Base-by-base conservation (phyloP, 2,888 invertebrate genomes). In the Cheilosia impressa region DNA sequence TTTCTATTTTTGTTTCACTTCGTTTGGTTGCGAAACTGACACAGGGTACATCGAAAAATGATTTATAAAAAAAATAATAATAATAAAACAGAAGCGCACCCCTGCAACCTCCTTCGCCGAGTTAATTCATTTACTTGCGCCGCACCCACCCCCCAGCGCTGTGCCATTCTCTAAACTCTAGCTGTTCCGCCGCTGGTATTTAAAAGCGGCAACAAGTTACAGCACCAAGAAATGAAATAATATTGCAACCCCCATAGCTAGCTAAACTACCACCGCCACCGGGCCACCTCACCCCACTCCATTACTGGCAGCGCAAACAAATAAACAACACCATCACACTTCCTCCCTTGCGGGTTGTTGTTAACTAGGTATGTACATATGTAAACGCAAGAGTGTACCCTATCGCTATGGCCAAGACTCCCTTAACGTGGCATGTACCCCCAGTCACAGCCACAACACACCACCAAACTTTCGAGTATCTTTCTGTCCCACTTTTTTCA, bases 131-230 rank as follows among this genome's bases (percentile, higher is more conserved):
- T 57, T 75, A 65, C 50, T 73, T 55, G 47, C 57, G 65, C 24
- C 57, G 65, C 24, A 24, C 34, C 62, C 63, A 65, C 13, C 55
- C 73, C 27, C 24, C 62, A 22, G 22, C 60, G 10, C 31, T n/a
- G 1, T 31, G 31, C 24, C 22, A 24, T 38, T 38, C 19, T 27
- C 15, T 62, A 22, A 27, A 31, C 63, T 62, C 27, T 34, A 10
- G 34, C 2, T 43, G 41, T 62, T 34, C 47, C 10, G 22, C 31
- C 27, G 22, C 19, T 60, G 38, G 57, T 55, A 50, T 58, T 50
- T 38, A 57, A 19, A 57, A 65, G 66, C 66, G 76, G 76, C 76
- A 76, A 76, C 77, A 77, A 77, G 77, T 77, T 69, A 77, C 34
- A 69, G n/a, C 68, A 68, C 22, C 45, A 24, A 62, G 34, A 3